Base-by-base conservation (phyloP, 1,140 invertebrate genomes). In the Caenorhabditis briggsae region DNA sequence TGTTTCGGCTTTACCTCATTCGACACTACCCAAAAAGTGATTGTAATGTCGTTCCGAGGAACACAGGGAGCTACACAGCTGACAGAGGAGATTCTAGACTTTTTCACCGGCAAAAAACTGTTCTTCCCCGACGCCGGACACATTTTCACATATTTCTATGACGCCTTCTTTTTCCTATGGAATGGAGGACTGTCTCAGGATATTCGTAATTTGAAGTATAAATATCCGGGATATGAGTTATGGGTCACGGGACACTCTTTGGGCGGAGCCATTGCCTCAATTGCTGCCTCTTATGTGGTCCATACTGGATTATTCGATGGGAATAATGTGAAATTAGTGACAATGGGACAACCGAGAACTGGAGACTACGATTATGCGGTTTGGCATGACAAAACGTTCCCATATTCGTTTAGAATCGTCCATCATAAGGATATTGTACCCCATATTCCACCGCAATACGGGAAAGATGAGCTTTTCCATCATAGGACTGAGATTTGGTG, bases 321-420 rank as follows among this genome's bases (percentile, higher is more conserved):
- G 7, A 53, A 85, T 33, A 16, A 87, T 16, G 78, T 89, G 23
- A 59, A 59, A 41, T 55, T 89, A 25, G 58, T 87, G 18, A 90
- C 89, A 2, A 87, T 90, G 82, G 89, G 89, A 64, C 74, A 88
- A 50, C 89, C 89, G 20, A 25, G 89, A 78, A 86, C 90, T 16
- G 89, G 89, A 41, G 83, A 89, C 43, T 74, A 64, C 12, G 61
- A 84, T n/a, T 90, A 90, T 65, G 89, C 89, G 16, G 48, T 64
- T 25, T 85, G 84, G 84, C 84, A 85, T 56, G 84, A 85, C 56
- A 53, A 33, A n/a, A 85, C 65, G 46, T 89, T 48, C 56, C 87
- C 55, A 11, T 85, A 88, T 58, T 61, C 64, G 18, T 90, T 86
- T 56, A 41, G 89, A 53, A 74, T 89, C 25, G 89, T 89, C n/a